Conservation (phyloP, 1,140 invertebrate species). For the Sweltsa coloradensis region DNA sequence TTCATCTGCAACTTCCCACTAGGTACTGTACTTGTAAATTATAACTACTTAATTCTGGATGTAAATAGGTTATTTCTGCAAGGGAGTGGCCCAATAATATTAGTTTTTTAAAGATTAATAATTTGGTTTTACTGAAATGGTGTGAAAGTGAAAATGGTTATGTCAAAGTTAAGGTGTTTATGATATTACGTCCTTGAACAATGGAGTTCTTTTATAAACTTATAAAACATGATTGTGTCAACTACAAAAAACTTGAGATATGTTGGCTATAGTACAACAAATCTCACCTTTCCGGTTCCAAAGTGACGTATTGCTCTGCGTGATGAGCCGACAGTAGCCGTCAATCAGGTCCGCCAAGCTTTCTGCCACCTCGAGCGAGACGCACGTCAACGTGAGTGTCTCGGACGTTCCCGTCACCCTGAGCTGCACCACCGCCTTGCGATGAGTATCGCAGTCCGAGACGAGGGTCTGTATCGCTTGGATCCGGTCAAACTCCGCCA, state of each 20-base stretch:
- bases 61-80: no score
- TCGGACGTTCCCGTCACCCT: conserved; percentile 70
- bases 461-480: conserved; percentile 65
- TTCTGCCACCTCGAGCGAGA: conserved; percentile 73
- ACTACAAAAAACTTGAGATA: not conserved
- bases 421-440: conserved; percentile 72
- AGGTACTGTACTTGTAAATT: no score
- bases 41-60: no score
- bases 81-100: no score
- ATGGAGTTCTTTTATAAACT: no score
- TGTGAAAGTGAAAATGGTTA: no score
- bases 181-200: no score
- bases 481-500: conserved; percentile 68
- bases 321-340: conserved; percentile 83
- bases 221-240: no score
- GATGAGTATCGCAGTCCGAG: conserved; percentile 56
- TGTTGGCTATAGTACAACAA: not conserved
- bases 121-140: no score
- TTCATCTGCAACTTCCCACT: no score
- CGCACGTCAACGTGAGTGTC: conserved; percentile 81
- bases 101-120: no score
- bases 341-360: conserved; percentile 94
- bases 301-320: conserved; percentile 61
- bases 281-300: conserved; percentile 71
- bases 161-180: no score